phyloP scores from a whole-genome alignment of 2,113 vertebrate genomes.

The Paedocypris sp. region DNA sequence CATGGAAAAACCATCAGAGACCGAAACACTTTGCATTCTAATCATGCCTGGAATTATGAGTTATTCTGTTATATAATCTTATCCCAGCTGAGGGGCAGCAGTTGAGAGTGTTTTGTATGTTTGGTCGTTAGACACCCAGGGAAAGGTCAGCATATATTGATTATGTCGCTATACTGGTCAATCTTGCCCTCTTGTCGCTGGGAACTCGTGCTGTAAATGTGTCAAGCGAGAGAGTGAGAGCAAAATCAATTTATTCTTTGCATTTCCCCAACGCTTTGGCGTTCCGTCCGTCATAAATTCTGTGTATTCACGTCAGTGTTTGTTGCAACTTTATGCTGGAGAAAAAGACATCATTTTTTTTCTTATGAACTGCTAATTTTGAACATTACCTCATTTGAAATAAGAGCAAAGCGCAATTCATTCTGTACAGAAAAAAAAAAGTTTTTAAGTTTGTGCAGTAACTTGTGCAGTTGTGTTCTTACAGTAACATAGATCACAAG shows the following conservation, averaged over 20 bases:
- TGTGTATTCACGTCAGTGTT: neutral
- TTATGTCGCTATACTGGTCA: conserved; percentile 16
- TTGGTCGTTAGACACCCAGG: conserved; percentile 8
- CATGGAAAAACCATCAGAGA: neutral
- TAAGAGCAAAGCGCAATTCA: too few relatives aligned
- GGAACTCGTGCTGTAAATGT: conserved; percentile 1
- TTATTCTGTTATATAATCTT: conserved; percentile 21
- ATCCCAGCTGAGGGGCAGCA: neutral
- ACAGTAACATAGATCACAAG: too few relatives aligned
- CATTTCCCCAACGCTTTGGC: neutral
- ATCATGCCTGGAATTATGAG: conserved; percentile 2
- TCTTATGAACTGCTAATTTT: too few relatives aligned
- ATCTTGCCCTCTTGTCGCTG: conserved; percentile 10
- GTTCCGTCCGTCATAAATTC: neutral
- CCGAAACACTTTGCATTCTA: conserved; percentile 10
- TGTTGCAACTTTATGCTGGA: neutral
- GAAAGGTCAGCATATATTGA: conserved; percentile 26
- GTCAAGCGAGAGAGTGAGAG: conserved; percentile 18
- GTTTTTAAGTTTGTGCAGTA: too few relatives aligned
- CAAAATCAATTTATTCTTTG: conserved; percentile 26
- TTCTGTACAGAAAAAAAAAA: too few relatives aligned
- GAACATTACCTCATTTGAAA: too few relatives aligned
- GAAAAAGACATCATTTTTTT: too few relatives aligned
- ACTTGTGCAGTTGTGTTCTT: too few relatives aligned
- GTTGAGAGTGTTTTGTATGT: neutral